Base-by-base conservation (phyloP, 1,140 invertebrate species). In the Hycleus cichorii region DNA sequence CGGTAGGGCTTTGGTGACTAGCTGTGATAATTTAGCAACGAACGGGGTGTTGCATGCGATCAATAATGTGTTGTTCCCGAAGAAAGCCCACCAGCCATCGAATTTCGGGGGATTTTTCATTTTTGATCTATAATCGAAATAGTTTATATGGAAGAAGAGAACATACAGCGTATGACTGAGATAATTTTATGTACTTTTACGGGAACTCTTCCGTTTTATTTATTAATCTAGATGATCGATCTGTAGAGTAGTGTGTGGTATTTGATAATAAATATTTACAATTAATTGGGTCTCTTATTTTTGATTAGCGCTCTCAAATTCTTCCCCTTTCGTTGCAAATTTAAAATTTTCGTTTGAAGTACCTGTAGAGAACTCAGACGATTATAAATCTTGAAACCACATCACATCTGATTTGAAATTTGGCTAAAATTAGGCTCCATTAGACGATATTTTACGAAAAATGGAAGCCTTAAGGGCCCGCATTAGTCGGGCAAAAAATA, bases 21-120 rank as follows among this genome's bases (percentile, higher is more conserved):
- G 79, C 61, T 84, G 82, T 69, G 81, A 83, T 71, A 71, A 78
- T 46, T 71, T 81, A 52, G 78, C 81, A 45, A 77, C 74, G 9
- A 84, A 84, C 69, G 82, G 83, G 43, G 76, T 84, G 38, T 64
- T 84, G 3, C 82, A 84, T 64, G 77, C 78, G 45, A 76, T 83
- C 47, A 81, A 83, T 65, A 74, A 75, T 61, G 75, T 81, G 42
- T 72, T 78, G 39, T 61, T 60, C 6, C 73, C 68, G 18, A n/a
- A 67, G 63, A 54, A 68, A 70, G 45, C 64, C 1, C 63, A 32
- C 65, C 26, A 39, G 63, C 64, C 68, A 8, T 59, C 68, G 4
- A 64, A 71, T 42, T 63, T 66, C 25, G 68, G 68, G 8, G 64
- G 64, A 40, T 71, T 69, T 67, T 77, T 65, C 68, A 69, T 68